Conservation (phyloP, 2,113 vertebrate species). For the Eudyptes chrysolophus region DNA sequence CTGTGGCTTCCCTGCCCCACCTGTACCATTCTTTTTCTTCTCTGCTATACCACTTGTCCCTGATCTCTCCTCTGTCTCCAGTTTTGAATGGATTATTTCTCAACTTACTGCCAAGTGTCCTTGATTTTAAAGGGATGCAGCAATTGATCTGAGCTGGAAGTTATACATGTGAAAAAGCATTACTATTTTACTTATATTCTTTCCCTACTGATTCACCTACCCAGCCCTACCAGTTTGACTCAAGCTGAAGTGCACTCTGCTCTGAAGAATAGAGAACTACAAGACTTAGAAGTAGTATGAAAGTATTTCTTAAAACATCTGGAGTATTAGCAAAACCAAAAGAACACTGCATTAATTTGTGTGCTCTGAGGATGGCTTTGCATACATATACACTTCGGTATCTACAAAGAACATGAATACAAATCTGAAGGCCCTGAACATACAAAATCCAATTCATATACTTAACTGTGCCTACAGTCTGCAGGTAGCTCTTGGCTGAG, state of each 20-base stretch:
- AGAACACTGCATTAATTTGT: neutral
- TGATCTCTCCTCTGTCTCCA: neutral
- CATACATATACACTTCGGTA: neutral
- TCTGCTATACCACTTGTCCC: neutral
- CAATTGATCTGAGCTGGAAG: neutral
- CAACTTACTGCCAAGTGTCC: neutral
- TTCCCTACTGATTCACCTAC: neutral
- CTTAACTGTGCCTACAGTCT: neutral
- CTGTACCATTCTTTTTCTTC: neutral
- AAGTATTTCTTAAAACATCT: neutral
- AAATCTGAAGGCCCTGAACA: neutral
- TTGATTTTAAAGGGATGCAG: neutral
- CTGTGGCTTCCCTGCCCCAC: accelerated
- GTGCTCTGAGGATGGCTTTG: neutral
- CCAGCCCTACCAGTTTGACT: neutral
- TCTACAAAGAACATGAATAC: neutral
- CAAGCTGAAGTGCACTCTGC: neutral
- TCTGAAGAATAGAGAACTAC: neutral
- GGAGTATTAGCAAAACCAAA: neutral
- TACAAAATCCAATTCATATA: neutral
- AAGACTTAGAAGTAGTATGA: neutral
- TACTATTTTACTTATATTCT: neutral
- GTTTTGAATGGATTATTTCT: neutral
- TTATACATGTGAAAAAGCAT: neutral
- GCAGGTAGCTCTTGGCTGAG: neutral